phyloP scores from a whole-genome alignment of 2,797 vertebrate species.

The Tangara arthus region DNA sequence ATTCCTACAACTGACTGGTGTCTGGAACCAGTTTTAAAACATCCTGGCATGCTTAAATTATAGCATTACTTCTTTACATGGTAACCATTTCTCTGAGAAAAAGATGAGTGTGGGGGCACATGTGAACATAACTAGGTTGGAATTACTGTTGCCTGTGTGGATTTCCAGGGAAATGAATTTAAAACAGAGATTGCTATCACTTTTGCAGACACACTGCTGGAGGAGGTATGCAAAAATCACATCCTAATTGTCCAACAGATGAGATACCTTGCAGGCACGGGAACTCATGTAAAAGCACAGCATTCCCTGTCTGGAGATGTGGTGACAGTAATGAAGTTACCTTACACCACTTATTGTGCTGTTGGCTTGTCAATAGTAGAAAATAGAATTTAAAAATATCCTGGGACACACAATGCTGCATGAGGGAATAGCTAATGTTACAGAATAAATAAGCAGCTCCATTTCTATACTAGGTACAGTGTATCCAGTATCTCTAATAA shows the following conservation, averaged over 20 bases:
- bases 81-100: conserved; percentile 6
- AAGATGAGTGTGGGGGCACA: not conserved
- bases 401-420: not conserved
- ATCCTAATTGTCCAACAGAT: conserved; percentile 47
- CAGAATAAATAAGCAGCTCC: not conserved
- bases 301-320: not conserved
- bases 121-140: not conserved
- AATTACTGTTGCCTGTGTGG: not conserved
- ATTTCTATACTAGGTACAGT: not conserved
- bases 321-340: conserved; percentile 51
- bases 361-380: conserved; percentile 45
- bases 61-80: not conserved
- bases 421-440: conserved; percentile 13
- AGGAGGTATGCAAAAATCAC: conserved; percentile 44
- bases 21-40: not conserved
- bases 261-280: conserved; percentile 1
- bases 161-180: conserved; percentile 33
- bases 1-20: not conserved
- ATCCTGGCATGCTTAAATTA: not conserved
- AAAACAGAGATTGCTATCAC: not conserved
- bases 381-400: conserved; percentile 41
- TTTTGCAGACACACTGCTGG: conserved; percentile 3
- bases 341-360: not conserved
- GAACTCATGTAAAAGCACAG: not conserved
- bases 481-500: not conserved